These are phyloP conservation scores for Neoarius graeffei DNA, from an alignment of 2,113 vertebrate genomes.

Conservation along the genomic window DNA sequence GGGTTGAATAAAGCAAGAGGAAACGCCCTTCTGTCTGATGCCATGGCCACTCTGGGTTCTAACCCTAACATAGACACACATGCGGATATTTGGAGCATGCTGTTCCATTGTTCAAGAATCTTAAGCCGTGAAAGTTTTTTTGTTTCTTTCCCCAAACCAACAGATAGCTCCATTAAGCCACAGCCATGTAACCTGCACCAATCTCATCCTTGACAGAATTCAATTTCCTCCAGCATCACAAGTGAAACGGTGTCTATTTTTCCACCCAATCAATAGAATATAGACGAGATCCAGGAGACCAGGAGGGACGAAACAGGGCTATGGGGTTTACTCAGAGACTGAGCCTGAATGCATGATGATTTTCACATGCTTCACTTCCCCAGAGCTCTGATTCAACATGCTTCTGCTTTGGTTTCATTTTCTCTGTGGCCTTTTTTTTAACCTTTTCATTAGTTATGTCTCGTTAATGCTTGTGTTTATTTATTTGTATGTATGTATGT, in stretches of 20 bases:
- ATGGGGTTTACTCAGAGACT: not conserved
- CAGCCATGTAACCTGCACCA: not conserved
- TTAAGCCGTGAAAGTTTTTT: not conserved
- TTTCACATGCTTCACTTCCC: not conserved
- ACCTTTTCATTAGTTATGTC: not conserved
- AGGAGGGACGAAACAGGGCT: not conserved
- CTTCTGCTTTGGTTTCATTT: not conserved
- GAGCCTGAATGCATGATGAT: not conserved
- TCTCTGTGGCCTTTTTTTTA: not conserved
- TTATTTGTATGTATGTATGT: not conserved
- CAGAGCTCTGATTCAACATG: not conserved
- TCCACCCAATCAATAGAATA: not conserved
- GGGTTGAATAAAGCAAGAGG: not conserved
- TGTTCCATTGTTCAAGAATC: not conserved
- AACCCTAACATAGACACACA: not conserved
- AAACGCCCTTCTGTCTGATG: not conserved
- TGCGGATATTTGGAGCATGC: not conserved
- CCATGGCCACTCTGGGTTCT: not conserved
- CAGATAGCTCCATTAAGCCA: not conserved
- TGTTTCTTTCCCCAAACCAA: not conserved
- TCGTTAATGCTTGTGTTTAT: not conserved
- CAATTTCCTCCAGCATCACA: conserved; percentile 12
- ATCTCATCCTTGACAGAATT: conserved; percentile 9
- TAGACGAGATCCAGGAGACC: not conserved
- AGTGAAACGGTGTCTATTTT: not conserved